These are phyloP conservation scores for Tragelaphus imberbis DNA, from an alignment of 2,113 vertebrate species.

Conservation along the genomic window DNA sequence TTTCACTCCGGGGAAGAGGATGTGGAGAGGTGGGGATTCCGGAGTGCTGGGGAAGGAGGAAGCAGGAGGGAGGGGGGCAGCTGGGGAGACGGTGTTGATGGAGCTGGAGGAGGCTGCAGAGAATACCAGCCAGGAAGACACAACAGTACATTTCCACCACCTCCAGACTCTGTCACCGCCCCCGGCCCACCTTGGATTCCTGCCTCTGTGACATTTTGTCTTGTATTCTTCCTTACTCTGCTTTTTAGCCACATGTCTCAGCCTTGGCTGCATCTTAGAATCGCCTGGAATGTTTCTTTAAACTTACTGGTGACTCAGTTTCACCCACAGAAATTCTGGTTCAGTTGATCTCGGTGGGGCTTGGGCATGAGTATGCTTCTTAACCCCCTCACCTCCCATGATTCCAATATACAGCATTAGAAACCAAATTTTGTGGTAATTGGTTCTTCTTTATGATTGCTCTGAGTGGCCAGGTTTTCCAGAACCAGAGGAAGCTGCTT, in stretches of 20 bases:
- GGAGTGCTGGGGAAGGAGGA: background rate
- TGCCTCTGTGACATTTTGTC: background rate
- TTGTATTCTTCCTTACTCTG: background rate
- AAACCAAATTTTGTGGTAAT: background rate
- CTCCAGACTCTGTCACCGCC: rapidly evolving
- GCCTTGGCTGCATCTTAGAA: background rate
- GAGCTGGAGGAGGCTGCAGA: background rate
- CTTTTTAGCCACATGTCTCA: background rate
- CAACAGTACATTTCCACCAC: rapidly evolving
- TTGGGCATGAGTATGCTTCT: background rate
- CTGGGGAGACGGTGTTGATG: rapidly evolving
- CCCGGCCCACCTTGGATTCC: background rate
- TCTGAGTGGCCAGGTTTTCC: background rate
- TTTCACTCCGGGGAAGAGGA: background rate
- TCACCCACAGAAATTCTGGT: background rate
- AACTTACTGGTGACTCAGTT: background rate
- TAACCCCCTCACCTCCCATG: background rate
- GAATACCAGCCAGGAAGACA: background rate
- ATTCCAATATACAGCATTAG: background rate
- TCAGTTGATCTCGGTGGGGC: background rate
- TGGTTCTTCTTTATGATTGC: background rate
- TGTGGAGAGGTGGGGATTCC: background rate
- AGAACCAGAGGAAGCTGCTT: background rate
- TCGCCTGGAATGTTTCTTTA: background rate
- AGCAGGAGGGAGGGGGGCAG: no score